Percentiles rank a stretch among this genome's conserved stretches.
phyloP scores from a whole-genome alignment of 2,797 vertebrate genomes.

The Myripristis jacobus region DNA sequence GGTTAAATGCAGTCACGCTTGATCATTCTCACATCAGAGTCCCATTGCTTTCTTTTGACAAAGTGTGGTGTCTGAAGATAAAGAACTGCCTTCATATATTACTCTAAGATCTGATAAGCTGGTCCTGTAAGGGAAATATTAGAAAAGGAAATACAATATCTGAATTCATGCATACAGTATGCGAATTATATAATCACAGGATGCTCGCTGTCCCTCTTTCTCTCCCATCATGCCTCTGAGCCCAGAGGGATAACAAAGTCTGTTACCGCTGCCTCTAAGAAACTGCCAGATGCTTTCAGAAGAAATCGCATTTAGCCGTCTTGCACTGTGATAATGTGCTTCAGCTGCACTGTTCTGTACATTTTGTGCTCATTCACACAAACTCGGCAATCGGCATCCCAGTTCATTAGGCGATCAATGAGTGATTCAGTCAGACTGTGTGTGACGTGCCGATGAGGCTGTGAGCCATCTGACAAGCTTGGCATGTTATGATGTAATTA shows the following conservation, averaged over 20 bases:
- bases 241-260: slow-evolving; percentile 52
- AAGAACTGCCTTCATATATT: too few species aligned
- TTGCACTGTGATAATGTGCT: slow-evolving; percentile 35
- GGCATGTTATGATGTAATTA: not conserved
- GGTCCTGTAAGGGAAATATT: slow-evolving; percentile 1
- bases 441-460: slow-evolving; percentile 23
- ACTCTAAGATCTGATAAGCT: slow-evolving; percentile 2
- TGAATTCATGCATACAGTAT: slow-evolving; percentile 20
- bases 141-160: slow-evolving; percentile 10
- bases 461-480: slow-evolving; percentile 1
- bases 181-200: slow-evolving; percentile 56
- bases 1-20: slow-evolving; percentile 27
- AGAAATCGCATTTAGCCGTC: slow-evolving; percentile 21
- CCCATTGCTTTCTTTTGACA: too few species aligned
- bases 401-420: not conserved
- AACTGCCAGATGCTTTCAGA: slow-evolving; percentile 64
- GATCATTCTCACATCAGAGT: not conserved
- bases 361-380: slow-evolving; percentile 13
- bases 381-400: not conserved
- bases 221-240: slow-evolving; percentile 40
- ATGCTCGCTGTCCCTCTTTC: slow-evolving; percentile 48
- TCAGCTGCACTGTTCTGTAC: slow-evolving; percentile 38
- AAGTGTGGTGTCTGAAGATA: too few species aligned
- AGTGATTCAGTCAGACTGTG: slow-evolving; percentile 18
- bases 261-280: slow-evolving; percentile 44